Base-by-base conservation (phyloP, 2,797 vertebrate species). In the Enteromius viviparus region DNA sequence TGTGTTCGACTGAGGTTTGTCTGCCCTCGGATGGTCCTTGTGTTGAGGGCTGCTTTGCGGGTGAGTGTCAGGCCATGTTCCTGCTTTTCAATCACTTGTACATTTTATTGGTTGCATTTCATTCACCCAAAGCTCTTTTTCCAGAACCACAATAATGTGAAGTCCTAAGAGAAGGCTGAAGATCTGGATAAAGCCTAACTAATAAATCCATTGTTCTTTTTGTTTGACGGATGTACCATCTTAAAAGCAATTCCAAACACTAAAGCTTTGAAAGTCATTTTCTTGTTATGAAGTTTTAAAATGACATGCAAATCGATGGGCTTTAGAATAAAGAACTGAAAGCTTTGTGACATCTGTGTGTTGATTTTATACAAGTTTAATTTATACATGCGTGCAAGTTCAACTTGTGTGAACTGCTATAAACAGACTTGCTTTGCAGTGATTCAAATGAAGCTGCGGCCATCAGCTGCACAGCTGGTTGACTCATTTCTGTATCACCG, bases 1-100 rank as follows among this genome's bases (percentile, higher is more conserved):
- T 96, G 95, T 96, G 95, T 88, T 94, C 94, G 0, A 95, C 94
- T 55, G 94, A 96, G 89, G 91, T 94, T 85, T 96, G 95, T 87
- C 93, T 92, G 0, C 91, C 91, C 2, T 89, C 64, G 42, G 92
- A 95, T 1, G 93, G 92, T 23, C 92, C 90, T 0, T 96, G 95
- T 86, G 87, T 94, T 1, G 95, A 96, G 72, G 95, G 94, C 84
- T 95, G 95, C 90, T 93, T 95, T 70, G 88, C 88, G 69, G 71
- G 89, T 87, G 70, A 88, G 87, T 86, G 51, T 60, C 32, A 26
- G 4, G 4, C 17, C 34, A 7, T 64, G 32, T 32, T 55, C 11
- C 6, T 45, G 14, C 2, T 62, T 29, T 29, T 29, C 26, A 76
- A n/a, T 26, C n/a, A 19, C 34, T 65, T 78, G 3, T n/a, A 14